Evolutionary conservation across 2,797 vertebrate genomes (phyloP).

Genomic region (Platyrinchus mystaceus): DNA sequence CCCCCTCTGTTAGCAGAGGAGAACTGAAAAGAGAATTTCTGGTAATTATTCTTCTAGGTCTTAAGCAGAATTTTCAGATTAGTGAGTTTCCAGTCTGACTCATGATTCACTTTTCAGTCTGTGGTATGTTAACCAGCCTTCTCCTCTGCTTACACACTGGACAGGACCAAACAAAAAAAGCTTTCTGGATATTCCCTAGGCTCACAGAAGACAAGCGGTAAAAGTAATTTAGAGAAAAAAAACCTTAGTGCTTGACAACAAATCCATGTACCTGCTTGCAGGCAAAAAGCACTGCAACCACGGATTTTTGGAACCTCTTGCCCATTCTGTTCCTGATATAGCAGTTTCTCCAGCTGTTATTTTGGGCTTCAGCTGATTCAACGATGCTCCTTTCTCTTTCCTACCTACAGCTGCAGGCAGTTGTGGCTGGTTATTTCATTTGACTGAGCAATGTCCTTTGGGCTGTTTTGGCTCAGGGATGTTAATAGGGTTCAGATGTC

Average conservation of each 20-base stretch:
- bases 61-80: neutral
- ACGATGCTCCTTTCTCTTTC: slow-evolving; percentile 24
- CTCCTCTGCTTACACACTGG: neutral
- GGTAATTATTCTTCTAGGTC: neutral
- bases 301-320: neutral
- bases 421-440: slow-evolving; percentile 28
- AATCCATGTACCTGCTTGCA: neutral
- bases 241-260: neutral
- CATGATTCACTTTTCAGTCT: neutral
- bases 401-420: slow-evolving; percentile 26
- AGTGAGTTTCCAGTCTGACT: neutral
- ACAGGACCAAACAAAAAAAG: neutral
- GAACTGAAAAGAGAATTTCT: neutral
- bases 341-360: slow-evolving; percentile 37
- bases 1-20: neutral
- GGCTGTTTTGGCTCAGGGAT: neutral
- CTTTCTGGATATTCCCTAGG: neutral
- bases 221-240: neutral
- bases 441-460: slow-evolving; percentile 26
- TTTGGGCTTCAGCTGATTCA: slow-evolving; percentile 55
- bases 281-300: neutral
- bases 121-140: neutral
- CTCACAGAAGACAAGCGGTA: neutral
- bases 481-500: slow-evolving; percentile 25
- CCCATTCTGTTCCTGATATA: neutral